Base-by-base conservation (phyloP, 2,797 vertebrate genomes). In the Alca torda region DNA sequence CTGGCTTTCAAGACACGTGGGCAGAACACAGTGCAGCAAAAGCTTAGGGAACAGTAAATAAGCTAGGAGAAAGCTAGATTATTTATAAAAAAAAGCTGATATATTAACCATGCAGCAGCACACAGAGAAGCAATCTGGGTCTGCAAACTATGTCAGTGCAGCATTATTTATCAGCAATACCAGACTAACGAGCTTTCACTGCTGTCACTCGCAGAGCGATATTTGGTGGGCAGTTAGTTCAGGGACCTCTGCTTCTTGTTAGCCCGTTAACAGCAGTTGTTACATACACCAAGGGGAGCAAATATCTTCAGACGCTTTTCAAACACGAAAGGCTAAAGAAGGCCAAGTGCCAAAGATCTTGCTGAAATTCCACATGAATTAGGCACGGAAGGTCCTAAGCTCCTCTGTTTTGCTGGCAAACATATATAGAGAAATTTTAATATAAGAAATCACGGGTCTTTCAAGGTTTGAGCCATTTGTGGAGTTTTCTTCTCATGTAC, bases 401-500 rank as follows among this genome's bases (percentile, higher is more conserved):
- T 73, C 16, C 16, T 76, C 82, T 57, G 28, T 41, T 65, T 46
- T 65, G 14, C 25, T 65, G 60, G 46, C 33, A 82, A 84, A 73
- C 0, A 0, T 14, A 39, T 0, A 48, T 1, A 35, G 0, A 53
- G 2, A 33, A 14, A 70, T 73, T 67, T 57, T 67, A 72, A 60
- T 20, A 15, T 28, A 39, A 30, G 28, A 87, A 84, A 64, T 50
- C 10, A 33, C 11, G 63, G 5, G 30, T 4, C 9, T 89, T 65
- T 77, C 4, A 54, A 54, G 54, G 56, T 93, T 70, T 28, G 59
- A 92, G 39, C 21, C 31, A 73, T 35, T 76, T 16, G 8, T 4
- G 17, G 30, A 18, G 1, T 17, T 48, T 51, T 65, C 64, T 77
- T 41, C 28, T n/a, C 37, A 59, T 50, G 9, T 45, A 16, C 41